Base-by-base conservation (phyloP, 2,113 vertebrate genomes). In the Leuciscus idus region DNA sequence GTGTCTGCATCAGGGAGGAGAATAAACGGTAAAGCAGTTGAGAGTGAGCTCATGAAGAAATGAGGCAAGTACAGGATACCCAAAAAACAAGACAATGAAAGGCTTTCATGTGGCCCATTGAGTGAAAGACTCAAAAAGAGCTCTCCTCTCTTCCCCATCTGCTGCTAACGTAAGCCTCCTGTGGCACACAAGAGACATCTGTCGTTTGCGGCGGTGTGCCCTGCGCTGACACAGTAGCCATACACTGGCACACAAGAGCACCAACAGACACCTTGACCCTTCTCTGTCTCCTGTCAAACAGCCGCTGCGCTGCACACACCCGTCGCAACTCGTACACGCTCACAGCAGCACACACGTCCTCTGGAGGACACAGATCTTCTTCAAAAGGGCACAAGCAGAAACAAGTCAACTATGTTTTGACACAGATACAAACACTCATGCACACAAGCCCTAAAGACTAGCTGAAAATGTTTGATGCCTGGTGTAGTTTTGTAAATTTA, bases 191-290 rank as follows among this genome's bases (percentile, higher is more conserved):
- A 43, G 28, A 33, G 78, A 30, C 68, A 88, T 90, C 89, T 90
- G 89, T 88, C 28, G 64, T 81, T 76, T 79, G 75, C 36, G 46
- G 55, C 23, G 4, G 61, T 74, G 76, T 78, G 83, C 75, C 84
- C 77, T 28, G 61, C n/a, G 43, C 62, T 88, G 87, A 88, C 86
- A 86, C 81, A 55, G 82, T 83, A 87, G 85, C 86, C 82, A 77
- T 73, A 84, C 82, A 79, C 75, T 84, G 81, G 82, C 78, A 48
- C 85, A 55, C 59, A 17, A 62, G 75, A 77, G 81, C n/a, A 36
- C 36, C 86, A 75, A 52, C 83, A 83, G 30, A 83, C 68, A 10
- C 86, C 76, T 77, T 61, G 17, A 43, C 62, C 73, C 30, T 23
- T 52, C 57, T 83, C 28, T 59, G 21, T 17, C 85, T 61, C 28